Base-by-base conservation (phyloP, 2,888 invertebrate species). In the Phrixothrix hirtus region DNA sequence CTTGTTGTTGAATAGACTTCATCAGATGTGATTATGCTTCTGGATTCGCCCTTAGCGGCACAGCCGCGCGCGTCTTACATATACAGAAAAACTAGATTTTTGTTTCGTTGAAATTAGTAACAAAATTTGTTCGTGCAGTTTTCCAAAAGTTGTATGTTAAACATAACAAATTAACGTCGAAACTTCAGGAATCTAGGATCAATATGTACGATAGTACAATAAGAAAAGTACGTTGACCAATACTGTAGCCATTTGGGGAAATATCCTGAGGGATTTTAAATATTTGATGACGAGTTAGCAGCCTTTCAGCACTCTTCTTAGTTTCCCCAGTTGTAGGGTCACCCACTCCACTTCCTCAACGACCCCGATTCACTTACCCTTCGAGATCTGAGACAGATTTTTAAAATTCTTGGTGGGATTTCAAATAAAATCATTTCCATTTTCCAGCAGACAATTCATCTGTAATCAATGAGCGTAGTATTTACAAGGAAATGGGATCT, bases 221-320 rank as follows among this genome's bases (percentile, higher is more conserved):
- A 54, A 12, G 43, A 41, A 36, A 47, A 35, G 35, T 49, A 55
- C 57, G 59, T 59, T 61, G 61, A 61, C 61, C 61, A 59, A 58
- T 60, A 58, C 58, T 46, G 41, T 49, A 57, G 55, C 70, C 70
- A 71, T 70, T 70, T 69, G 70, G 66, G 68, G 68, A 62, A 61
- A 47, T 58, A 67, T 69, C 72, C 69, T 68, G 42, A 58, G 68
- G 69, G 70, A 67, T 62, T 72, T 73, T 75, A 74, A 76, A 76
- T 76, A 75, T 75, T 76, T 76, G 72, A 76, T 75, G 72, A 69
- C 64, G 69, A 72, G 72, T 73, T 75, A 71, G 70, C 69, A 68
- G 67, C 65, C 73, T 73, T 61, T 71, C 70, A 63, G 62, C 69
- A 62, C 67, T 65, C 64, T 57, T 58, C 58, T 65, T 63, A 52